A percentile compares a stretch with the other conserved stretches of the same genome.
Evolutionary conservation across 2,888 invertebrate species (phyloP).

Genomic region (Odontomyia ornata): DNA sequence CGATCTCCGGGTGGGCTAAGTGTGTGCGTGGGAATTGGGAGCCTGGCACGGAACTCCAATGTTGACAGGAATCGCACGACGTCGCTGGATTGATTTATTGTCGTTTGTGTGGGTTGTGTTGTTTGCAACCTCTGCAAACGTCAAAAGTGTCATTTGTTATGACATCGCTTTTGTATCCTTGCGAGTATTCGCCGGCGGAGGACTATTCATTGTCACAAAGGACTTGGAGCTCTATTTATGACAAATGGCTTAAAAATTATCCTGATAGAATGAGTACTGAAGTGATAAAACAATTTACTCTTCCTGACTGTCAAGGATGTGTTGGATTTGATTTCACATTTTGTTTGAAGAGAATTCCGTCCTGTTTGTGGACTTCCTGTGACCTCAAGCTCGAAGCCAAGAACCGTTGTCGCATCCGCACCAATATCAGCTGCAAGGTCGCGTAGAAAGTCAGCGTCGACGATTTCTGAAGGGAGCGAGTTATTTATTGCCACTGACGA

Average conservation of each 20-base stretch:
- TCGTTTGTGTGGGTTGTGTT: neutral
- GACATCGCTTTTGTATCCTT: neutral
- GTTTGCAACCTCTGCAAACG: conserved; percentile 15
- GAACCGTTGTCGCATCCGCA: neutral
- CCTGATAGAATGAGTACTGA: too few relatives aligned
- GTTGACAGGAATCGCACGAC: conserved; percentile 6
- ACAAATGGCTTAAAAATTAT: too few relatives aligned
- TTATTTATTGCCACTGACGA: too few relatives aligned
- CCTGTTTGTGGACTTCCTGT: neutral
- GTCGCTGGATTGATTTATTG: conserved; percentile 5
- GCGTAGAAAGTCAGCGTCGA: neutral
- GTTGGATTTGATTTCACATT: too few relatives aligned
- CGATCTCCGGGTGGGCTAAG: neutral
- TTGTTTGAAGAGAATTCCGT: neutral
- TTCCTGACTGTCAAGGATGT: too few relatives aligned
- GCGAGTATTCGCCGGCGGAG: neutral
- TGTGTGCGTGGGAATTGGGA: neutral
- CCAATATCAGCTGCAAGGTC: neutral
- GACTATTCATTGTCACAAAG: neutral
- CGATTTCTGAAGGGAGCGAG: neutral
- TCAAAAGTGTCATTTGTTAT: conserved; percentile 2
- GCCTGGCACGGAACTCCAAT: neutral
- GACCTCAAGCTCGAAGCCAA: neutral
- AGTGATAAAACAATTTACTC: too few relatives aligned
- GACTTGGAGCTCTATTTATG: neutral